phyloP scores from a whole-genome alignment of 2,888 invertebrate genomes.

The Andrena minutula region DNA sequence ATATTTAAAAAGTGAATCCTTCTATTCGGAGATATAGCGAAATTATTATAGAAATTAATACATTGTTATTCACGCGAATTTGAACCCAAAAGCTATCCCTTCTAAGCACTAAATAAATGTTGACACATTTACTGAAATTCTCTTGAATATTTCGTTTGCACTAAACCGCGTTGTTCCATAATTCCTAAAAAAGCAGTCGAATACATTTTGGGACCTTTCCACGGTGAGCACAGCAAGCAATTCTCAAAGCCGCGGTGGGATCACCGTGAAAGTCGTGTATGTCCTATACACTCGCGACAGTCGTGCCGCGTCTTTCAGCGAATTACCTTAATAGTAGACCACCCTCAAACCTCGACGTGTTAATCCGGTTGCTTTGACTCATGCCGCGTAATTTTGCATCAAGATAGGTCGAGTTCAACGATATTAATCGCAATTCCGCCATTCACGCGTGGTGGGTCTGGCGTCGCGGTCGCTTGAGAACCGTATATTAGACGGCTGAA shows the following conservation, averaged over 20 bases:
- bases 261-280: conserved; percentile 10
- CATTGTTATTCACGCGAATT: too few species aligned
- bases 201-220: too few species aligned
- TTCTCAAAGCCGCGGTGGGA: background rate
- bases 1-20: too few species aligned
- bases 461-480: conserved; percentile 6
- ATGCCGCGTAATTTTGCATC: conserved; percentile 11
- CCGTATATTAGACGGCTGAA: conserved; percentile 15
- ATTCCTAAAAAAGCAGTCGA: too few species aligned
- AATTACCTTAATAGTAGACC: conserved; percentile 37
- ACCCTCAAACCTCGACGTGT: conserved; percentile 32
- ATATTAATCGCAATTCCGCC: conserved; percentile 48
- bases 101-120: too few species aligned
- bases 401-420: conserved; percentile 26
- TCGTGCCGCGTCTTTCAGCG: background rate
- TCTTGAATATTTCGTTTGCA: too few species aligned
- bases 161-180: too few species aligned
- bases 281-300: background rate
- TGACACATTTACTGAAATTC: too few species aligned
- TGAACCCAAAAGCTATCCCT: too few species aligned
- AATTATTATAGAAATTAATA: too few species aligned
- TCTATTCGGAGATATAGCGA: too few species aligned
- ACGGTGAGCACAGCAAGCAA: too few species aligned
- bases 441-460: conserved; percentile 20
- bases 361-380: conserved; percentile 37